Base-by-base conservation (phyloP, 2,888 invertebrate species). In the Chloromyia formosa region DNA sequence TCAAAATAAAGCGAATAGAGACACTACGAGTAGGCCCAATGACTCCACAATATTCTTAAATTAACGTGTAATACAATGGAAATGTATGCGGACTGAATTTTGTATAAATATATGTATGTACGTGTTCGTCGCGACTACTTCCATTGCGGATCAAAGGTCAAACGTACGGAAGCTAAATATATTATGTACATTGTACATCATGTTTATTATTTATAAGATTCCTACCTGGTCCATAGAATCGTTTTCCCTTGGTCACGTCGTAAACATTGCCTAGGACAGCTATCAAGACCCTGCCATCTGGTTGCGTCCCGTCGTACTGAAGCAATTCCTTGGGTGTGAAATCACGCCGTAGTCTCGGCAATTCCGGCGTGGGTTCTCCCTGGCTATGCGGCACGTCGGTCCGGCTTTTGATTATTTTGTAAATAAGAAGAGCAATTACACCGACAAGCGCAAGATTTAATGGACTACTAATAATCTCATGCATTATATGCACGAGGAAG, bases 221-320 rank as follows among this genome's bases (percentile, higher is more conserved):
- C 16, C 82, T 87, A 96, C 97, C 96, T 86, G 97, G 96, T 22
- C 97, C 97, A 86, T 98, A 98, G 85, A 96, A 96, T 78, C 91
- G 88, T 82, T 92, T 93, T 76, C 96, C 96, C 83, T 90, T 91
- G 56, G 97, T 97, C 78, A 93, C 96, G 87, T 98, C 98, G 86
- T 95, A 98, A 71, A 98, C 93, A 87, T 91, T 95, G 27, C 97
- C 96, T 85, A 97, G 97, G 72, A 98, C 94, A 9, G 95, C 97
- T 58, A 98, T 90, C 78, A 97, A 87, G 77, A 98, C 92, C 79
- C 97, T 88, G 27, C 95, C 96, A 82, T 97, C 96, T 40, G 91
- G 87, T 81, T 92, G 93, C 74, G 87, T 93, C 4, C 98, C 98
- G 84, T 97, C 94, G 84, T 91, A 97, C 79, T 92, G 89, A 79